These are phyloP conservation scores for Hepsetus odoe DNA, from an alignment of 2,113 vertebrate species.

Conservation along the genomic window DNA sequence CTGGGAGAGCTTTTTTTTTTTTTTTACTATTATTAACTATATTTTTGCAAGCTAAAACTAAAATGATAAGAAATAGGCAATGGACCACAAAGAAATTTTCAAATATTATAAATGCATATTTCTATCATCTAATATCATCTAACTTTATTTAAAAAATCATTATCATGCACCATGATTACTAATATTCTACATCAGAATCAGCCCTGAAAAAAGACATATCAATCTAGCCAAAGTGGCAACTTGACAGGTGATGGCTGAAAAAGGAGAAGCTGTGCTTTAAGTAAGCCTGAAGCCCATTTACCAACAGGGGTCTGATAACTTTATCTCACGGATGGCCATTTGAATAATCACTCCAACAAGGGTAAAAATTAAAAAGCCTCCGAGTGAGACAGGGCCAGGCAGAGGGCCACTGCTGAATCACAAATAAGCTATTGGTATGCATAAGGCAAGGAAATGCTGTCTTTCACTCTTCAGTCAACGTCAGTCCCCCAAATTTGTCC, in stretches of 20 bases:
- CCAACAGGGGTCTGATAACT: constrained; percentile 75
- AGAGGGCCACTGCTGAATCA: constrained; percentile 68
- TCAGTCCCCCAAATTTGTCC: constrained; percentile 51
- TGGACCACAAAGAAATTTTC: too few species aligned
- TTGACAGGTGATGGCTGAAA: constrained; percentile 67
- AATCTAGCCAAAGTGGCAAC: constrained; percentile 49
- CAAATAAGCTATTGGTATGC: constrained; percentile 66
- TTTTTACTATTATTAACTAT: too few species aligned
- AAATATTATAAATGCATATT: too few species aligned
- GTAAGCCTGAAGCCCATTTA: constrained; percentile 71
- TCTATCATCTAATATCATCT: too few species aligned
- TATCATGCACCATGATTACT: not conserved
- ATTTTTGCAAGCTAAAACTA: too few species aligned
- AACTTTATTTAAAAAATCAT: too few species aligned
- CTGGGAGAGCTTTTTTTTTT: too few species aligned
- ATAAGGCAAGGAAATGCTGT: constrained; percentile 49
- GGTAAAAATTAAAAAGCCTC: constrained; percentile 75
- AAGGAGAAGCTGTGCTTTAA: constrained; percentile 57
- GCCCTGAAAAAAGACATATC: not conserved
- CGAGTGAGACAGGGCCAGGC: constrained; percentile 70
- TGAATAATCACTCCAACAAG: constrained; percentile 80
- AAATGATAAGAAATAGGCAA: too few species aligned
- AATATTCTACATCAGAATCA: not conserved
- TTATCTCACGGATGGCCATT: constrained; percentile 74
- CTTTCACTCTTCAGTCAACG: constrained; percentile 46